Percentiles rank a stretch among this genome's conserved stretches.
These are phyloP conservation scores for Drosophila grimshawi DNA, from an alignment of 1,140 invertebrate genomes.

Conservation along the genomic window DNA sequence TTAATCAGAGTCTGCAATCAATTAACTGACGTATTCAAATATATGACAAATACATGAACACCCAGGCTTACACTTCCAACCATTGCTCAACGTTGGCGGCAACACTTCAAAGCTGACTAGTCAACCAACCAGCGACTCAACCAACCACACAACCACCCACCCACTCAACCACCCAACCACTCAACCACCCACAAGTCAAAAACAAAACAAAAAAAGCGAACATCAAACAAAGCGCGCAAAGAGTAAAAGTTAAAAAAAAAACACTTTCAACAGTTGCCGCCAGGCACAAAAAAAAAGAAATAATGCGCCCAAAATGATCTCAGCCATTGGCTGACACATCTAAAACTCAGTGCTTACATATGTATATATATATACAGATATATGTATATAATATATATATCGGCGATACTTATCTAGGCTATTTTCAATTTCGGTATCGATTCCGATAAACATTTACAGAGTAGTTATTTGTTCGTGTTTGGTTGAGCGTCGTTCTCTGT, in stretches of 20 bases:
- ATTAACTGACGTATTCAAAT: background rate
- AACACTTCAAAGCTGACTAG: constrained; percentile 57
- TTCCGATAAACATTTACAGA: constrained; percentile 38
- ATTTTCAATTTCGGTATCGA: constrained; percentile 67
- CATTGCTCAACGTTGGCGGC: constrained; percentile 54
- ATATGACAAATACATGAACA: background rate
- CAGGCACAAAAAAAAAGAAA: constrained; percentile 26
- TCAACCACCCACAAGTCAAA: constrained; percentile 12
- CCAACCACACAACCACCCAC: constrained; percentile 1
- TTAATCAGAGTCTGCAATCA: too few relatives aligned
- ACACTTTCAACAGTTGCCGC: constrained; percentile 64
- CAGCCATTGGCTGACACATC: constrained; percentile 30
- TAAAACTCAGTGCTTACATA: background rate
- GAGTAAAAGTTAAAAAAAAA: constrained; percentile 31
- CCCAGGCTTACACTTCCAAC: background rate
- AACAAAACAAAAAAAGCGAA: constrained; percentile 29
- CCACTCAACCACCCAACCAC: constrained; percentile 2
- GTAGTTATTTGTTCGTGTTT: constrained; percentile 43
- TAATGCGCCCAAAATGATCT: constrained; percentile 61
- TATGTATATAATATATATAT: background rate
- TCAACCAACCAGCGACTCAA: background rate
- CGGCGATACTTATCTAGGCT: constrained; percentile 57
- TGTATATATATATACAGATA: constrained; percentile 13
- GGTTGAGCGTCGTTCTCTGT: background rate
- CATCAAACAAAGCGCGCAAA: constrained; percentile 52